Conservation (phyloP, 2,113 vertebrate species). For the Etheostoma spectabile region DNA sequence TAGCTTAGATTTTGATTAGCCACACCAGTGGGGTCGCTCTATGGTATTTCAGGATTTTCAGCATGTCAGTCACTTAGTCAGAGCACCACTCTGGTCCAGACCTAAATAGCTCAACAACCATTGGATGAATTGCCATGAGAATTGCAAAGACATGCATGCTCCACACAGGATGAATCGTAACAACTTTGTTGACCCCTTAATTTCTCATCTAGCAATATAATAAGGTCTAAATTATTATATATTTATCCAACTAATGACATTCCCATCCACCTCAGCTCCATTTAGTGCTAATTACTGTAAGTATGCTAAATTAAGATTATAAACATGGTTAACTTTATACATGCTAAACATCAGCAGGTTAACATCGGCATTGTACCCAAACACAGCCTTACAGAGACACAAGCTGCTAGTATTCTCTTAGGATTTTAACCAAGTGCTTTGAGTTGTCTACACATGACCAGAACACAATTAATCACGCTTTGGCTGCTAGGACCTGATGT, state of each 20-base stretch:
- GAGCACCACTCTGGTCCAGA: background rate
- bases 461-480: background rate
- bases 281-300: background rate
- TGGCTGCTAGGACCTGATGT: conserved; percentile 5
- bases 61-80: background rate
- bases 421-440: conserved; percentile 1
- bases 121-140: background rate
- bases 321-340: background rate
- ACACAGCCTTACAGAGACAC: background rate
- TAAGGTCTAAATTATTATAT: background rate
- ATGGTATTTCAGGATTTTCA: too few species aligned
- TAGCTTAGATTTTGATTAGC: background rate
- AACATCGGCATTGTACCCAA: background rate
- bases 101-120: background rate
- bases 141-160: too few species aligned
- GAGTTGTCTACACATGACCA: background rate
- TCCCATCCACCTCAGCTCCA: background rate
- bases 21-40: background rate
- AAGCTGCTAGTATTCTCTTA: background rate
- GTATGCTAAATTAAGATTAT: background rate
- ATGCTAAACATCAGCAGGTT: background rate
- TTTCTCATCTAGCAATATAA: background rate
- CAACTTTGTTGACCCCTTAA: background rate
- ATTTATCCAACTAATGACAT: background rate
- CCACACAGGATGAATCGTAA: too few species aligned